These are phyloP conservation scores for Andrena marginata DNA, from an alignment of 2,888 invertebrate genomes.

Conservation along the genomic window DNA sequence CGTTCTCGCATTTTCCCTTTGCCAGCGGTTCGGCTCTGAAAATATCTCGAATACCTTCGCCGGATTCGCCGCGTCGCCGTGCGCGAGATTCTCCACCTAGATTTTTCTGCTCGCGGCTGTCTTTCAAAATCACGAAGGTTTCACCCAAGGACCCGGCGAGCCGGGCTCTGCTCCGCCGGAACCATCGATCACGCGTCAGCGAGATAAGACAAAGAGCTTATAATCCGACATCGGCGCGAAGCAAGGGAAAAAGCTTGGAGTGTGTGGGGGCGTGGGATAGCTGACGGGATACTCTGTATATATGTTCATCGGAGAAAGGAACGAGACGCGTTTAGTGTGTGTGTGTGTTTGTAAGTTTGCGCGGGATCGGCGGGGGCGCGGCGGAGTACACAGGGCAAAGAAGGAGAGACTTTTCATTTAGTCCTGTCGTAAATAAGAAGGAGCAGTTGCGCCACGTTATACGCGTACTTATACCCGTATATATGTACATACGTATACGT, in stretches of 20 bases:
- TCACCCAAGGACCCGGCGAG: slow-evolving; percentile 38
- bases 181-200: slow-evolving; percentile 69
- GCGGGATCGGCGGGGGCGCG: neutral
- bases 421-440: slow-evolving; percentile 69
- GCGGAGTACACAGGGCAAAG: slow-evolving; percentile 9
- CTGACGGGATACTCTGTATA: neutral
- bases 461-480: neutral
- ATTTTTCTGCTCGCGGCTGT: slow-evolving; percentile 36
- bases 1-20: too few species aligned
- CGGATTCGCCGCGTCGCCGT: slow-evolving; percentile 4
- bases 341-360: too few species aligned
- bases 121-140: slow-evolving; percentile 44
- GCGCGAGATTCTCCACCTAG: neutral
- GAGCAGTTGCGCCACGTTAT: slow-evolving; percentile 41
- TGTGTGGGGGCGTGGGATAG: neutral
- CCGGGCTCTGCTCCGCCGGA: slow-evolving; percentile 26
- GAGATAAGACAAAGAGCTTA: slow-evolving; percentile 68
- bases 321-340: slow-evolving; percentile 5
- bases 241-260: slow-evolving; percentile 22
- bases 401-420: slow-evolving; percentile 67
- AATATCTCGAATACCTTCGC: neutral
- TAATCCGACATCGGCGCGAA: slow-evolving; percentile 65
- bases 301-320: neutral
- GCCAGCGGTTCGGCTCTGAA: neutral
- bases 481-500: neutral